Evolutionary conservation across 2,113 vertebrate species (phyloP).

Genomic region (Apteryx mantelli): DNA sequence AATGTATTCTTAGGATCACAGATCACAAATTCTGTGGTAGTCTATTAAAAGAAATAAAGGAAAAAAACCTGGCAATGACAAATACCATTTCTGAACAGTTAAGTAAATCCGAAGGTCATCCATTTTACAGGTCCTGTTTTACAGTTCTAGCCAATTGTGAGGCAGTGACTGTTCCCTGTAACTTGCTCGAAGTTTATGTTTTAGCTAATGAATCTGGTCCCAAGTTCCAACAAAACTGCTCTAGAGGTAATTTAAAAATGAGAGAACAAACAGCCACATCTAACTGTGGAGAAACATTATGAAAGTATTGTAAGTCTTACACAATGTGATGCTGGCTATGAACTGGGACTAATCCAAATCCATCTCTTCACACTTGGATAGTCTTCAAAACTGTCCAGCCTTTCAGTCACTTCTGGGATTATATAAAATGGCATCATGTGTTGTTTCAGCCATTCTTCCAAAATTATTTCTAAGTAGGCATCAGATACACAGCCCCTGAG

Average conservation of each 20-base stretch:
- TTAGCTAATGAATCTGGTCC: slow-evolving; percentile 55
- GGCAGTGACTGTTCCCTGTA: not conserved
- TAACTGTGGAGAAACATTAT: slow-evolving; percentile 15
- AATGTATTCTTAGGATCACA: not conserved
- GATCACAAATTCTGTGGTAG: not conserved
- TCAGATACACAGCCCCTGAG: slow-evolving; percentile 35
- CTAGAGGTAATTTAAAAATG: slow-evolving; percentile 52
- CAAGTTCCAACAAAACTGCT: not conserved
- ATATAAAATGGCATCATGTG: slow-evolving; percentile 75
- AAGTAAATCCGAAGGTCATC: slow-evolving; percentile 3
- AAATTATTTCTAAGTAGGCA: slow-evolving; percentile 57
- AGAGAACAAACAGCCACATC: slow-evolving; percentile 29
- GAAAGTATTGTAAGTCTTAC: slow-evolving; percentile 11
- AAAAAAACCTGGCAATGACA: not conserved
- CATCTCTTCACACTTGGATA: slow-evolving; percentile 66
- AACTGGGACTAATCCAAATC: slow-evolving; percentile 64
- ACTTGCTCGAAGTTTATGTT: not conserved
- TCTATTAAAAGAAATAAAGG: not conserved
- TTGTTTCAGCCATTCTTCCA: slow-evolving; percentile 72
- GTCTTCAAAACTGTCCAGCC: slow-evolving; percentile 67
- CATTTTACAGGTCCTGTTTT: slow-evolving; percentile 23
- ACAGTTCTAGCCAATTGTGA: slow-evolving; percentile 17
- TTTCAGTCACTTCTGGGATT: slow-evolving; percentile 66
- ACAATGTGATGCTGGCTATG: slow-evolving; percentile 28
- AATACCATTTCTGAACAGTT: not conserved